These are phyloP conservation scores for Pelecanoides urinatrix DNA, from an alignment of 2,113 vertebrate species.

Conservation along the genomic window DNA sequence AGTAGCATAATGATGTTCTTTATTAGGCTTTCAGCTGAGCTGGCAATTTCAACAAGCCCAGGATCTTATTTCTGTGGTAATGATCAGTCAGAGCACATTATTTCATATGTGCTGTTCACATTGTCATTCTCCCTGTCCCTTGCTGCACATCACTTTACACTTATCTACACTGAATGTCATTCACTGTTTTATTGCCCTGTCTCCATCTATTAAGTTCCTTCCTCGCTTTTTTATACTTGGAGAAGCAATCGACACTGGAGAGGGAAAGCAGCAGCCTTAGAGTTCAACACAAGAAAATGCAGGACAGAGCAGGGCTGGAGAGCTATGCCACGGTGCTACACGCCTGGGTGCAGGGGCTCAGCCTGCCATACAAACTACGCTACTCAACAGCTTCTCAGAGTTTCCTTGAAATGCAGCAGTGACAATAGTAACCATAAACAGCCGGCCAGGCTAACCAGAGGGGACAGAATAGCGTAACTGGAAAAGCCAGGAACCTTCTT, in stretches of 20 bases:
- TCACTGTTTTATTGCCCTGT: neutral
- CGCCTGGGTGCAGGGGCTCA: neutral
- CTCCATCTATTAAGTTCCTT: neutral
- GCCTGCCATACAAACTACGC: neutral
- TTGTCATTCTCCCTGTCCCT: neutral
- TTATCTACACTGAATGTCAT: neutral
- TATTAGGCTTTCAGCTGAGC: neutral
- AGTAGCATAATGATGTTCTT: neutral
- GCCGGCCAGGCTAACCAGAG: neutral
- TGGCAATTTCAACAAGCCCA: neutral
- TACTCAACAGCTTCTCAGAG: neutral
- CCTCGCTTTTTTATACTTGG: neutral
- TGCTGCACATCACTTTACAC: neutral
- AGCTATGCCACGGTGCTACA: accelerated
- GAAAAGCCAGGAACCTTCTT: neutral
- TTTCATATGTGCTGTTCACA: neutral
- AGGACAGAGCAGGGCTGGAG: neutral
- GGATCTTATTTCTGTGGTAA: neutral
- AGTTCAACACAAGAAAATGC: neutral
- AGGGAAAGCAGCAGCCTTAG: neutral
- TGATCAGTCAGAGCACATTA: neutral
- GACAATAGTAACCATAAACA: neutral
- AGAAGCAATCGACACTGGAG: neutral
- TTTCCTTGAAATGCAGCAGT: neutral
- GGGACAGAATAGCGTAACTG: neutral